phyloP scores from a whole-genome alignment of 2,797 vertebrate genomes.

The Sebastes nivosus region DNA sequence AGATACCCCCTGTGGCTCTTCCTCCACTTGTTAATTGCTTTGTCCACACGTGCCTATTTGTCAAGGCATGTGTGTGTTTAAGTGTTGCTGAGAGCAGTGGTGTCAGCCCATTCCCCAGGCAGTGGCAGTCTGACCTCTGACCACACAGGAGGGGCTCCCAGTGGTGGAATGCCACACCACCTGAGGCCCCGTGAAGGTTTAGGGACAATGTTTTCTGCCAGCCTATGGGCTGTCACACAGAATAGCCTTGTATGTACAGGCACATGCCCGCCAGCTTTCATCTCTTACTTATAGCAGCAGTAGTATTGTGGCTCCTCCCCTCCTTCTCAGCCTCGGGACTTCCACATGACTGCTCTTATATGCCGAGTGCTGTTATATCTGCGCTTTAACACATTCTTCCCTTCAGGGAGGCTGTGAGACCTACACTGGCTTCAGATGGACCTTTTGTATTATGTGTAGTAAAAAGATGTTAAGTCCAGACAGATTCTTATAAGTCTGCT shows the following conservation, averaged over 20 bases:
- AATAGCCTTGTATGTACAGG: background rate
- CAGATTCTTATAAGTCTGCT: background rate
- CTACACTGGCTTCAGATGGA: slow-evolving; percentile 23
- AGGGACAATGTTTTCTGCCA: slow-evolving; percentile 9
- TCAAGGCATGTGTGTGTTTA: background rate
- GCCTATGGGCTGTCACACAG: slow-evolving; percentile 16
- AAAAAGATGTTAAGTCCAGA: background rate
- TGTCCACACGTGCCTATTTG: slow-evolving; percentile 1
- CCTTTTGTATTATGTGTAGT: slow-evolving; percentile 3
- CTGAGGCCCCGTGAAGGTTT: slow-evolving; percentile 21
- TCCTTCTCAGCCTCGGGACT: slow-evolving; percentile 51
- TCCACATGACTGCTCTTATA: slow-evolving; percentile 76
- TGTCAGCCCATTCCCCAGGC: slow-evolving; percentile 23
- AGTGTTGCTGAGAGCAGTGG: background rate
- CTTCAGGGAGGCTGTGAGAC: slow-evolving; percentile 18
- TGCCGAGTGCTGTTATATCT: slow-evolving; percentile 43
- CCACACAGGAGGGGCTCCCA: slow-evolving; percentile 4
- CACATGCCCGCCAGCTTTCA: slow-evolving; percentile 14
- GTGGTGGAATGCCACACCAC: slow-evolving; percentile 61
- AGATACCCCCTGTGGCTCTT: background rate
- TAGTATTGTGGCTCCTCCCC: slow-evolving; percentile 41
- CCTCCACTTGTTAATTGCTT: slow-evolving; percentile 15
- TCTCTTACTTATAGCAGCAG: background rate
- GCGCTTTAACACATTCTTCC: slow-evolving; percentile 64
- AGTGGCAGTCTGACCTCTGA: slow-evolving; percentile 41